Conservation (phyloP, 2,888 invertebrate genomes). For the Hofmannophila pseudospretella region DNA sequence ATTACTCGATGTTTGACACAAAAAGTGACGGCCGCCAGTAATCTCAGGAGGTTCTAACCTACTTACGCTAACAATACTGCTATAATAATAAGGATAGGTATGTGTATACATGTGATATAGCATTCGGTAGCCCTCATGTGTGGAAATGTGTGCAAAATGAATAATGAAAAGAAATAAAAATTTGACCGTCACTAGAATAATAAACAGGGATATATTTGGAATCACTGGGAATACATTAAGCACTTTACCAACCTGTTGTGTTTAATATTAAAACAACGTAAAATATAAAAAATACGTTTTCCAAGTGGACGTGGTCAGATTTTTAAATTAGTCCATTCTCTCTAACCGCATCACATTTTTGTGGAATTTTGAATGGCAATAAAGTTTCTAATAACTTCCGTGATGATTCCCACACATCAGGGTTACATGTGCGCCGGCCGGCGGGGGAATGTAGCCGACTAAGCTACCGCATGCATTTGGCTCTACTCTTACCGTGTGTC, state of each 20-base stretch:
- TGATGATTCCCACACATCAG: slow-evolving; percentile 41
- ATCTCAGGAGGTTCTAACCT: slow-evolving; percentile 70
- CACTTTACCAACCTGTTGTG: too few species aligned
- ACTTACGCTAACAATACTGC: slow-evolving; percentile 72
- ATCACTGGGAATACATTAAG: too few species aligned
- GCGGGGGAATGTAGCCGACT: slow-evolving; percentile 51
- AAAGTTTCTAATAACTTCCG: too few species aligned
- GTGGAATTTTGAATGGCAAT: too few species aligned
- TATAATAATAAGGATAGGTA: slow-evolving; percentile 56
- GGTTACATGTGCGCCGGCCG: slow-evolving; percentile 53
- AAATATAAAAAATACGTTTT: too few species aligned
- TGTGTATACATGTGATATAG: slow-evolving; percentile 65
- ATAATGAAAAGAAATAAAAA: too few species aligned
- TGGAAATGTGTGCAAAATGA: slow-evolving; percentile 35
- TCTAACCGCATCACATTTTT: too few species aligned
- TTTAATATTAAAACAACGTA: too few species aligned
- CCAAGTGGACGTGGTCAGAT: too few species aligned
- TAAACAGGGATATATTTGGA: too few species aligned
- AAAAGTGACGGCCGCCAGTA: slow-evolving; percentile 18
- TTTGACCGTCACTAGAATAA: too few species aligned
- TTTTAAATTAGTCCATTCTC: too few species aligned
- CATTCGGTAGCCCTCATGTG: slow-evolving; percentile 54
- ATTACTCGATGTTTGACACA: not conserved
- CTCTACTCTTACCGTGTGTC: slow-evolving; percentile 48
- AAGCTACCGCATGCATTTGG: slow-evolving; percentile 70